A percentile compares a stretch with the other conserved stretches of the same genome.
phyloP scores from a whole-genome alignment of 2,113 vertebrate genomes.

The Eudyptes chrysolophus region DNA sequence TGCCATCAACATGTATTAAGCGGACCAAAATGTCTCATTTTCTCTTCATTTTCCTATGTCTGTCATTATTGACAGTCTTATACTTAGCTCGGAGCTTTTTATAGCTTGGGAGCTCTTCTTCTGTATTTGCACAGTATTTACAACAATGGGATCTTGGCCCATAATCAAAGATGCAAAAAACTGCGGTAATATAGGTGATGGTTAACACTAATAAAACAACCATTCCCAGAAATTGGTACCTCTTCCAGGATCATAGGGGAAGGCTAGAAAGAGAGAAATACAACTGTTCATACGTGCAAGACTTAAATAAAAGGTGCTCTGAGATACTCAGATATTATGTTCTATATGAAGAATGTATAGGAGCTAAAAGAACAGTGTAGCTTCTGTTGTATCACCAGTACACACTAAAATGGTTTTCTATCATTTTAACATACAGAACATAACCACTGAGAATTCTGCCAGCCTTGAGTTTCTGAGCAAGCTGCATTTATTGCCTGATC shows the following conservation, averaged over 20 bases:
- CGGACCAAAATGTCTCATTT: neutral
- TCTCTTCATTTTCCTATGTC: neutral
- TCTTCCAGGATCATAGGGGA: neutral
- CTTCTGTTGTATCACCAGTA: neutral
- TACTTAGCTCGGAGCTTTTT: neutral
- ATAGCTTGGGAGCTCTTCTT: neutral
- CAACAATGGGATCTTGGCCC: neutral
- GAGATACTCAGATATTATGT: neutral
- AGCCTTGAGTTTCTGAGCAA: conserved; percentile 33
- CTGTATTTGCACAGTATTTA: neutral
- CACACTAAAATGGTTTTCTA: neutral
- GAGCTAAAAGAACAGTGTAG: neutral
- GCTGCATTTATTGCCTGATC: conserved; percentile 30
- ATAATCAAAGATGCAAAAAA: neutral
- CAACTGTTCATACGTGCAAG: neutral
- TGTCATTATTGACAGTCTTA: neutral
- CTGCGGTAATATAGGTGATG: neutral
- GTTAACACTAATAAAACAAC: neutral
- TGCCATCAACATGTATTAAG: neutral
- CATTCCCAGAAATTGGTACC: neutral
- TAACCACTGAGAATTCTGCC: conserved; percentile 27
- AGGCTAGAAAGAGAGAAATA: neutral
- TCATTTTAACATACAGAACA: conserved; percentile 17
- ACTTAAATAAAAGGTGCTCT: neutral
- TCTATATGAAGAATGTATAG: neutral